phyloP scores from a whole-genome alignment of 2,797 vertebrate genomes.

The Coregonus sp. region DNA sequence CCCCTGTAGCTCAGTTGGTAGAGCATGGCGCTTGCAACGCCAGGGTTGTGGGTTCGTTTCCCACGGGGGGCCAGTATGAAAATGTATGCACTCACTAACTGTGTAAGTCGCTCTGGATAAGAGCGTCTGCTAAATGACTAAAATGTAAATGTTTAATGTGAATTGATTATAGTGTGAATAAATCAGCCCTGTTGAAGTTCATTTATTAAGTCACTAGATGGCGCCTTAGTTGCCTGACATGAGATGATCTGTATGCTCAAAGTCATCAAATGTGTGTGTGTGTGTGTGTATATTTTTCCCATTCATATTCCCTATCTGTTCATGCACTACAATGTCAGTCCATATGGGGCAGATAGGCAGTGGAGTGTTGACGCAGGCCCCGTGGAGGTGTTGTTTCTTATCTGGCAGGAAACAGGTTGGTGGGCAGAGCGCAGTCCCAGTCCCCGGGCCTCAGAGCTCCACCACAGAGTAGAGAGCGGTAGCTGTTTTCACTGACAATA shows the following conservation, averaged over 20 bases:
- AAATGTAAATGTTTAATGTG: background rate
- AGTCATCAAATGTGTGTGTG: background rate
- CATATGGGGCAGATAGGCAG: background rate
- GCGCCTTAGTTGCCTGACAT: background rate
- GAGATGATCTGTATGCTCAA: too few relatives aligned
- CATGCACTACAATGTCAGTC: background rate
- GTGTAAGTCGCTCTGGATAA: too few relatives aligned
- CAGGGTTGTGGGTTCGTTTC: too few relatives aligned
- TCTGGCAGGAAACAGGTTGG: slow-evolving; percentile 68
- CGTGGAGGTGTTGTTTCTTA: slow-evolving; percentile 57
- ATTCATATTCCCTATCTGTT: background rate
- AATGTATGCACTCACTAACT: too few relatives aligned
- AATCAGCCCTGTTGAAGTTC: slow-evolving; percentile 17
- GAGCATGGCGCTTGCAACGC: too few relatives aligned
- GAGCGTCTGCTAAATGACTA: too few relatives aligned
- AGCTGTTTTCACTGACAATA: background rate
- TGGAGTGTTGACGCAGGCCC: slow-evolving; percentile 5
- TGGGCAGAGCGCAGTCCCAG: background rate
- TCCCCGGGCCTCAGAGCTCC: background rate
- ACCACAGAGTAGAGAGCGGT: background rate
- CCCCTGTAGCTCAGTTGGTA: too few relatives aligned
- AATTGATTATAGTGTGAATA: background rate
- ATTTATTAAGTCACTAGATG: slow-evolving; percentile 50
- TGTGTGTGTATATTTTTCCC: slow-evolving; percentile 9
- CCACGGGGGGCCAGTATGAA: too few relatives aligned